phyloP scores from a whole-genome alignment of 2,888 invertebrate species.

The Macroteleia sp. region DNA sequence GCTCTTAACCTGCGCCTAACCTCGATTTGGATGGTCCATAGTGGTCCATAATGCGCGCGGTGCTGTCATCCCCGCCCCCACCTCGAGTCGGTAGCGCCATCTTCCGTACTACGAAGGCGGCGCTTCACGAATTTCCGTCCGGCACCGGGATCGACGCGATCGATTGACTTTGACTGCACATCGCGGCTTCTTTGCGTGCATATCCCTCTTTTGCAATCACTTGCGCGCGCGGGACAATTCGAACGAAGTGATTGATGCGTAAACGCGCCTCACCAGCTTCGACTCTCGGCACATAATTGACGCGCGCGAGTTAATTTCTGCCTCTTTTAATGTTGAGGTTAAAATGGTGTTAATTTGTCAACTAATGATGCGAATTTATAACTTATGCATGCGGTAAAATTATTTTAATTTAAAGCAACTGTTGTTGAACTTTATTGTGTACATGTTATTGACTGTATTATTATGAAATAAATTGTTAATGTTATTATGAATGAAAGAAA shows the following conservation, averaged over 20 bases:
- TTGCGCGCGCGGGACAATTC: constrained; percentile 3
- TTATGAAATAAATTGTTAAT: too few species aligned
- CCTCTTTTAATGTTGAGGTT: too few species aligned
- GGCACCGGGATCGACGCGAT: constrained; percentile 24
- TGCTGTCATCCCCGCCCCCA: neutral
- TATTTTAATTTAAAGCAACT: too few species aligned
- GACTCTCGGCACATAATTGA: too few species aligned
- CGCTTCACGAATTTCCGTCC: constrained; percentile 19
- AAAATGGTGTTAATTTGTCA: too few species aligned
- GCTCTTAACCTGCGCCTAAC: constrained; percentile 17
- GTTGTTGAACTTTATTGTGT: too few species aligned
- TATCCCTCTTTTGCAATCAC: neutral
- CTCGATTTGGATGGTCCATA: neutral
- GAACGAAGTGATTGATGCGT: constrained; percentile 5
- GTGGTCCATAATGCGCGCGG: too few species aligned
- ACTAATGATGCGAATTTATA: too few species aligned
- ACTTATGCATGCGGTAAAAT: too few species aligned
- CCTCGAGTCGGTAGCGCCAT: constrained; percentile 18
- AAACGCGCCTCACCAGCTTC: neutral
- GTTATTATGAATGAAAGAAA: too few species aligned
- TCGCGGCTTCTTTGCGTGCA: neutral
- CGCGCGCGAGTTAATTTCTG: too few species aligned
- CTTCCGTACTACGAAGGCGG: neutral
- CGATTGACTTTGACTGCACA: constrained; percentile 18
- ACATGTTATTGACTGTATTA: too few species aligned